phyloP scores from a whole-genome alignment of 2,797 vertebrate genomes.

The Micromesistius poutassou region DNA sequence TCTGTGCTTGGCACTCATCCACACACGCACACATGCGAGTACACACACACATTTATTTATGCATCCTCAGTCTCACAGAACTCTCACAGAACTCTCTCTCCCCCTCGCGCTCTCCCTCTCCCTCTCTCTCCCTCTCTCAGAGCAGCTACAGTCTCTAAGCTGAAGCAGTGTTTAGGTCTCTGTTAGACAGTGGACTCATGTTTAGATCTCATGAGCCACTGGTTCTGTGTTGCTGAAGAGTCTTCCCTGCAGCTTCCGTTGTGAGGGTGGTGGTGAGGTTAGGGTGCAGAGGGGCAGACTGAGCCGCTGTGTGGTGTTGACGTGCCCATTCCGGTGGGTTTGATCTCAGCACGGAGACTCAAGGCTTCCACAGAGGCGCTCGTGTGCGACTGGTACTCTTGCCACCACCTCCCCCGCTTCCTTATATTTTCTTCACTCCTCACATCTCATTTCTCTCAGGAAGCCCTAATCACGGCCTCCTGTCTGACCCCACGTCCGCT shows the following conservation, averaged over 20 bases:
- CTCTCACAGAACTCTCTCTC: background rate
- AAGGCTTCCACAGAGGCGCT: background rate
- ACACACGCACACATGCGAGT: no score
- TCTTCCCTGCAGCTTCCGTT: background rate
- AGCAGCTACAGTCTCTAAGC: no score
- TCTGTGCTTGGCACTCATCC: no score
- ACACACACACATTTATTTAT: no score
- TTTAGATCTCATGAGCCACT: background rate
- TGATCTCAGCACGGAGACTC: background rate
- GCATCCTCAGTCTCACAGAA: no score
- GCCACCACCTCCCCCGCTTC: background rate
- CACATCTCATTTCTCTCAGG: background rate
- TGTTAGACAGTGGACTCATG: background rate
- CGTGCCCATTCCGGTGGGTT: background rate
- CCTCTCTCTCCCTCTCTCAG: background rate
- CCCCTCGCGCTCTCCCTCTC: no score
- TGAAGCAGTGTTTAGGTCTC: background rate
- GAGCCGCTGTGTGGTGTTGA: background rate
- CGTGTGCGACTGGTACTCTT: background rate
- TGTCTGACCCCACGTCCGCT: slow-evolving; percentile 11
- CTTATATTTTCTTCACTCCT: background rate
- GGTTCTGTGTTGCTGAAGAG: background rate
- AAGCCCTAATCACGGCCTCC: slow-evolving; percentile 11
- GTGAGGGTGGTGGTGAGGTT: background rate
- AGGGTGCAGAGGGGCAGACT: background rate